These are phyloP conservation scores for Haliclystus octoradiatus DNA, from an alignment of 30 jellyfish, hydroid and myxozoan species.

Conservation along the genomic window DNA sequence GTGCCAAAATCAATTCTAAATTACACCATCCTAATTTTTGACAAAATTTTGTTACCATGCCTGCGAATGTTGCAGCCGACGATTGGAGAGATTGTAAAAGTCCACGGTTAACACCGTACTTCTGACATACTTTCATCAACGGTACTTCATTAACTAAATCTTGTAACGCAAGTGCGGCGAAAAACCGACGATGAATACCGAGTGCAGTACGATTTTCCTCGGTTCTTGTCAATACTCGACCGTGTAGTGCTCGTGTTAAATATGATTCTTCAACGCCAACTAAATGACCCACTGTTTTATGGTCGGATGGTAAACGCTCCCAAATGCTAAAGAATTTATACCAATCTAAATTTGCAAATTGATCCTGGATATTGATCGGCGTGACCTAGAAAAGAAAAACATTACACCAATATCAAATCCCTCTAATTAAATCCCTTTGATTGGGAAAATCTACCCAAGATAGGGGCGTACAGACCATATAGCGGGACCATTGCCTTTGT, in stretches of 20 bases:
- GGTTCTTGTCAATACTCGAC: conserved; percentile 62
- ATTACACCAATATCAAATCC: neutral
- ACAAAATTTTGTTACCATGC: conserved; percentile 97
- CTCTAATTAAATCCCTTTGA: too few species aligned
- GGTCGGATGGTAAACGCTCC: conserved; percentile 70
- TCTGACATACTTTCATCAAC: conserved; percentile 55
- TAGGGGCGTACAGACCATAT: too few species aligned
- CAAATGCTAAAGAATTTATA: conserved; percentile 51
- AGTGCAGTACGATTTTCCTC: conserved; percentile 70
- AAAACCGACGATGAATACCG: conserved; percentile 85
- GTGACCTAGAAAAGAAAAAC: conserved; percentile 44
- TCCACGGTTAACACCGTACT: conserved; percentile 71
- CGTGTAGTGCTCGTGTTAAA: conserved; percentile 74
- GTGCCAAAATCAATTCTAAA: conserved; percentile 68
- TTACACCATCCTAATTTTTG: conserved; percentile 93
- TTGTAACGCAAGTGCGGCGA: conserved; percentile 72
- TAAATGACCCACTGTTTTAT: conserved; percentile 76
- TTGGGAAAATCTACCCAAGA: too few species aligned
- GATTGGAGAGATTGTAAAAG: conserved; percentile 78
- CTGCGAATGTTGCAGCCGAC: conserved; percentile 70
- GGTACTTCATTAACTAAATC: conserved; percentile 93
- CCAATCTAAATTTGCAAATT: conserved; percentile 93
- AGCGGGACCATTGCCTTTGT: too few species aligned
- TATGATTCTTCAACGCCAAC: conserved; percentile 85
- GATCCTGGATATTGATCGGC: conserved; percentile 85